Evolutionary conservation across 2,888 invertebrate species (phyloP).

Genomic region (Nymphalis urticae): DNA sequence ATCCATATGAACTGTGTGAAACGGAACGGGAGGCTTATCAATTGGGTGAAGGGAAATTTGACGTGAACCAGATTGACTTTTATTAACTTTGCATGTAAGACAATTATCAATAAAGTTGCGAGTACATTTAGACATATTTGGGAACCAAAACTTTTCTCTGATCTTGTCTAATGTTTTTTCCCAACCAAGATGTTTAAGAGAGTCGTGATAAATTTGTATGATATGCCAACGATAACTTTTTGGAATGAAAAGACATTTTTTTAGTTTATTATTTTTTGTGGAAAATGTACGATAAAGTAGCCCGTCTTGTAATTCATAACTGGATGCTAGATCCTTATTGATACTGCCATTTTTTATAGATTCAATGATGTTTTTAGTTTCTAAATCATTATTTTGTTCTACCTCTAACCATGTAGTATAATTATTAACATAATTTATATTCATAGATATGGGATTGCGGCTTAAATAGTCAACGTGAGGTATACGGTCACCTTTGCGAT

Average conservation of each 20-base stretch:
- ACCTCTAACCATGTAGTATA: constrained; percentile 8
- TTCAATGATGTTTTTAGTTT: neutral
- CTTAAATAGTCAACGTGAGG: neutral
- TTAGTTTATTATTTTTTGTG: too few species aligned
- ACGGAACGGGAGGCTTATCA: constrained; percentile 12
- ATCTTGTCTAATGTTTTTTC: constrained; percentile 18
- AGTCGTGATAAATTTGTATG: constrained; percentile 36
- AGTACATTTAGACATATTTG: constrained; percentile 22
- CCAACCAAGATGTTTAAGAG: constrained; percentile 29
- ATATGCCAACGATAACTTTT: constrained; percentile 39
- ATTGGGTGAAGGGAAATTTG: constrained; percentile 37
- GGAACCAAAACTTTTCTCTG: constrained; percentile 35
- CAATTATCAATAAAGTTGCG: constrained; percentile 26
- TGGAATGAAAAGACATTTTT: neutral
- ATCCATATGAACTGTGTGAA: constrained; percentile 30
- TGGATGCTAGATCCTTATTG: neutral
- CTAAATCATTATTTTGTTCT: constrained; percentile 21
- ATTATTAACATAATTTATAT: constrained; percentile 2
- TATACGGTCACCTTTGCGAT: constrained; percentile 22
- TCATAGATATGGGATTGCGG: neutral
- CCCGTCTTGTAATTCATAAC: neutral
- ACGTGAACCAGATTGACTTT: constrained; percentile 35
- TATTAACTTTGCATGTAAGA: constrained; percentile 36
- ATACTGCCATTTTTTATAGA: neutral
- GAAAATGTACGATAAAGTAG: too few species aligned